A percentile compares a stretch with the other conserved stretches of the same genome.
Conservation (phyloP, 2,113 vertebrate species). For the Heterotilapia buettikoferi region DNA sequence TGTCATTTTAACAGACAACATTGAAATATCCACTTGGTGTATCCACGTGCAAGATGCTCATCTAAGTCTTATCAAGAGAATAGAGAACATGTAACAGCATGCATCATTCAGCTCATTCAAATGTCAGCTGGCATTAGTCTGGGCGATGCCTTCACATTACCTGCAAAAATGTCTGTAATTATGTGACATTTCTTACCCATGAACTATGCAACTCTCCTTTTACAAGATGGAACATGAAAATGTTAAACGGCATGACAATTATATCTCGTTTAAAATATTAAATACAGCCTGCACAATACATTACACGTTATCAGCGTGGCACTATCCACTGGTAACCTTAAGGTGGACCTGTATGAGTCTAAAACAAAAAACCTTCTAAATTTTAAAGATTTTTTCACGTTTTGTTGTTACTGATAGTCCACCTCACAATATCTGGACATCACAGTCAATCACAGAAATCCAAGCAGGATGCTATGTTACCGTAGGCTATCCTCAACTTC, state of each 20-base stretch:
- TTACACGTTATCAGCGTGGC: not conserved
- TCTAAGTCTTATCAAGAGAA: not conserved
- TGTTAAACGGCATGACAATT: not conserved
- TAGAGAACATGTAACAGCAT: not conserved
- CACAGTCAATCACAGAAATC: not conserved
- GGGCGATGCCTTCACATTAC: not conserved
- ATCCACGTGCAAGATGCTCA: slow-evolving; percentile 16
- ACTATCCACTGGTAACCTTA: not conserved
- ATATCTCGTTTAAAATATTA: not conserved
- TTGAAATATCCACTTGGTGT: slow-evolving; percentile 28
- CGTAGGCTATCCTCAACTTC: not conserved
- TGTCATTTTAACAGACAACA: slow-evolving; percentile 52
- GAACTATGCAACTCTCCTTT: not conserved
- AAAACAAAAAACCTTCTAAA: not conserved
- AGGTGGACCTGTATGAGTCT: not conserved
- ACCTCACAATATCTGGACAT: not conserved
- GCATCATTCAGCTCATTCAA: slow-evolving; percentile 3
- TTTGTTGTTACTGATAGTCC: not conserved
- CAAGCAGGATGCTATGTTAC: not conserved
- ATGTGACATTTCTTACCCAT: not conserved
- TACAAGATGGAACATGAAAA: not conserved
- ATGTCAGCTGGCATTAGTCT: slow-evolving; percentile 2
- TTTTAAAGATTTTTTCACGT: not conserved
- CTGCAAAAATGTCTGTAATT: not conserved
- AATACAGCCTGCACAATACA: not conserved